Base-by-base conservation (phyloP, 2,797 vertebrate genomes). In the Salarias fasciatus region DNA sequence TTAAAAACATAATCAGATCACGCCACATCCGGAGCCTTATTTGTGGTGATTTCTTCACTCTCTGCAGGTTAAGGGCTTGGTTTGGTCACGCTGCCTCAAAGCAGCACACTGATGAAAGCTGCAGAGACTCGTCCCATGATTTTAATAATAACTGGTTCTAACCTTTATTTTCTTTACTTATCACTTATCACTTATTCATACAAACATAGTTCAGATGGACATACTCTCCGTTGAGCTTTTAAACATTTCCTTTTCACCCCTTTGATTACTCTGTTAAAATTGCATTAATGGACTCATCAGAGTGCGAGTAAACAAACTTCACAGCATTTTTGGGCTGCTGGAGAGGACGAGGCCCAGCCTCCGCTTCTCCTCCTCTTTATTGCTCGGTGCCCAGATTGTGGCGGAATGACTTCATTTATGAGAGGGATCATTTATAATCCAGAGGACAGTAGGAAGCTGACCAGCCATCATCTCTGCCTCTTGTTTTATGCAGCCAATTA, bases 291-390 rank as follows among this genome's bases (percentile, higher is more conserved):
- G 49, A 70, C 53, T 59, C 58, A 78, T 75, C 63, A 74, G 46
- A 72, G 60, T 60, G 56, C 58, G 79, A 83, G 76, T 80, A 79
- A 87, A 88, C 74, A 86, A 73, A 75, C 70, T 65, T 84, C 69
- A 80, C 65, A 83, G 64, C 29, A 6, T 78, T 67, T 75, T 14
- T 42, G 18, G 30, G 69, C 45, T 63, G 55, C 56, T 71, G 8
- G 10, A 49, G 51, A 77, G 42, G 31, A 73, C 30, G 48, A n/a
- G 9, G 24, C 44, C 30, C 29, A 47, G 49, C 30, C 28, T 42
- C 36, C 4, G 11, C 14, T 29, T 58, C 49, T 44, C 53, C 40
- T 40, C 1, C 51, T 49, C 45, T 62, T 65, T 41, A 65, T 55
- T 72, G 8, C 0, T 63, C 40, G 37, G 35, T 50, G 33, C 47